Evolutionary conservation across 2,113 vertebrate genomes (phyloP), one percentile per base, ranked within the genome.

Genomic region (Cairina moschata): DNA sequence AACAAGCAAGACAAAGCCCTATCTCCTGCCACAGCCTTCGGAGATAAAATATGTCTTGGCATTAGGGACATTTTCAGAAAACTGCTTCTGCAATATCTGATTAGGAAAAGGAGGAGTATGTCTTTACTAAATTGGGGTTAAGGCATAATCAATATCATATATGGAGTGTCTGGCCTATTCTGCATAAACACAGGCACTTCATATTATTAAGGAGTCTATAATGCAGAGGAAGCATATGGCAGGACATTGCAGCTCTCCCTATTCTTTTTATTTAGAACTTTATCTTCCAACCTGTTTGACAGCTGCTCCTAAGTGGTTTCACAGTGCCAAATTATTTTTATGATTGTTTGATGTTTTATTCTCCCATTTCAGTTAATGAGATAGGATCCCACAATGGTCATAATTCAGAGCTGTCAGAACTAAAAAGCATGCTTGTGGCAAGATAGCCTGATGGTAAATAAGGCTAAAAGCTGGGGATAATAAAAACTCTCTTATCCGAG

Each of bases 121-220:
- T 98, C 98, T 98, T 98, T 98, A 98, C 98, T 98, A 98, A 98
- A 98, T 98, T 98, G 98, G 97, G 98, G 98, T 98, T 98, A 98
- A 99, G 98, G 98, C 98, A 98, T 98, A 99, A 99, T 99, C 99
- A 98, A 99, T 99, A 99, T 99, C 98, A 98, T 98, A 98, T 98
- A 98, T 98, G 97, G 97, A 98, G 96, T 97, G 98, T 96, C 97
- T 98, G 96, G 97, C 97, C 97, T 98, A 91, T 97, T 98, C 98
- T 98, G 98, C 98, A 98, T 98, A 98, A 98, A 98, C 97, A 96
- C 95, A 85, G 97, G 98, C 98, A 99, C 98, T 98, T 98, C 98
- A 98, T 98, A 98, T 99, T 98, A 99, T 99, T 99, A 99, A 98
- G 98, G 97, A 98, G 97, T 98, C 98, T 98, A 96, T 97, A 98